phyloP scores from a whole-genome alignment of 2,797 vertebrate species.

The Sebastes steindachneri region DNA sequence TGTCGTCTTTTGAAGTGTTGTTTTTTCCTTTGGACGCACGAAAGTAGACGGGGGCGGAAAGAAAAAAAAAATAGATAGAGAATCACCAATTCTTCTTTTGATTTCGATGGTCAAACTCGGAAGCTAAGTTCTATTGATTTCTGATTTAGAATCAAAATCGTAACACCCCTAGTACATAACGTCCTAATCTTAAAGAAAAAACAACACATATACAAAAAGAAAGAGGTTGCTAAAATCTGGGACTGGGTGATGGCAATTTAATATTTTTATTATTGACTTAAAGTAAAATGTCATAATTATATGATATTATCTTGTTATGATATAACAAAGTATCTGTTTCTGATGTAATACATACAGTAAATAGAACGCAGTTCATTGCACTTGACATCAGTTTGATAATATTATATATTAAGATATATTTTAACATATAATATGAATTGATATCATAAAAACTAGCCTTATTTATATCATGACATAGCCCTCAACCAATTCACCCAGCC shows the following conservation, averaged over 20 bases:
- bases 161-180: no score
- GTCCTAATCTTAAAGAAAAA: neutral
- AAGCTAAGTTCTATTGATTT: no score
- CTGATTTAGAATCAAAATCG: no score
- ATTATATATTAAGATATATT: neutral
- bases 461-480: neutral
- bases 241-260: neutral
- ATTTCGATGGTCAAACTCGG: no score
- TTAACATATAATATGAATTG: neutral
- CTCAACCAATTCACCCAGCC: neutral
- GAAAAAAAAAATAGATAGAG: no score
- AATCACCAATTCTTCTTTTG: no score
- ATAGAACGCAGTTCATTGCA: neutral
- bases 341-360: no score
- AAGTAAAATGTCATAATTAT: neutral
- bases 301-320: neutral
- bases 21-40: no score
- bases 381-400: neutral
- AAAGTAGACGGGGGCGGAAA: rapidly evolving
- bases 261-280: neutral
- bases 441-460: neutral
- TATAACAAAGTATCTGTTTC: neutral
- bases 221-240: neutral
- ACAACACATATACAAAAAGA: neutral
- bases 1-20: no score